Base-by-base conservation (phyloP, 2,888 invertebrate species). In the Pyrrhosoma nymphula region DNA sequence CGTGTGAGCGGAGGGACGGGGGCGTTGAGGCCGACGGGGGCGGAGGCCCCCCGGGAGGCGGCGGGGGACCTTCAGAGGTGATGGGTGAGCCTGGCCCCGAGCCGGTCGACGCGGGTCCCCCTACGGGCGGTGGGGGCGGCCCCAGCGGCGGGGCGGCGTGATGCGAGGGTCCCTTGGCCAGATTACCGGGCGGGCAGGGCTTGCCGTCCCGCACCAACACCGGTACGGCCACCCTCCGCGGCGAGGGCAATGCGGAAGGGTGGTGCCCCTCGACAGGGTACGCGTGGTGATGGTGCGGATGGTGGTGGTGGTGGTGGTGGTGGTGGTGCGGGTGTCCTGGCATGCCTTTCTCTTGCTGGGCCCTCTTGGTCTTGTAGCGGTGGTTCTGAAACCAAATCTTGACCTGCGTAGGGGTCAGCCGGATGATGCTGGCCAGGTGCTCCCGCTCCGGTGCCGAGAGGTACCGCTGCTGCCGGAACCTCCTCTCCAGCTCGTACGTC, bases 381-480 rank as follows among this genome's bases (percentile, higher is more conserved):
- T 99, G 99, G 97, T 99, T 99, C 97, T 99, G 99, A 97, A 99
- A 99, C 99, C 99, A 99, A 96, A 99, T 99, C 97, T 99, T 99
- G 95, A 97, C 99, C 97, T 99, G 99, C 4, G 99, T 99, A 0
- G 99, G 99, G 3, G 99, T 99, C 95, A 99, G 97, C 95, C 99
- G 98, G 96, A 99, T 99, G 96, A 99, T 97, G 96, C 99, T 99
- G 4, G 99, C 99, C 96, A 99, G 97, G 97, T 99, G 99, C 96
- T 99, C 99, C 69, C 99, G 97, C 97, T 99, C 99, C 0, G 99
- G 99, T 0, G 99, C 99, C 4, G 99, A 99, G 30, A 99, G 97
- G 97, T 99, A 99, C 96, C 99, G 97, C 97, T 99, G 99, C 96
- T 99, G 99, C 4, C 99, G 98, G 97, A 99, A 99, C 96, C 99